Conservation (phyloP, 2,113 vertebrate genomes). For the Rhabdomys dilectus region DNA sequence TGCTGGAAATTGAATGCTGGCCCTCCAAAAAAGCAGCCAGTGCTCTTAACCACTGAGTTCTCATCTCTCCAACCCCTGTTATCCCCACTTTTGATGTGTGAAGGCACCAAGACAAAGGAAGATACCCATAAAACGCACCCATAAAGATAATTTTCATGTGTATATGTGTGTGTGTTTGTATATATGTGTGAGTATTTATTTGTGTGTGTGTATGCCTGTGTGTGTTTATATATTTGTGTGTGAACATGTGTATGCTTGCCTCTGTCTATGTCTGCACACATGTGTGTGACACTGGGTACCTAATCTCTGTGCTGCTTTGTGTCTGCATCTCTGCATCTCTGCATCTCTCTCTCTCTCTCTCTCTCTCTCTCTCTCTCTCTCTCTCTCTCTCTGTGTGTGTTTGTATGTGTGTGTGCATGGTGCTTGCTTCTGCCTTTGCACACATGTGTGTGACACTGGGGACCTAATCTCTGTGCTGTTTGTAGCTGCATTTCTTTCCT, state of each 20-base stretch:
- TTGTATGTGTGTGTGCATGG: not conserved
- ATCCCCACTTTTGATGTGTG: slow-evolving; percentile 26
- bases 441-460: too few species aligned
- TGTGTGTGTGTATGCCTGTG: not conserved
- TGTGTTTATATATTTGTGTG: not conserved
- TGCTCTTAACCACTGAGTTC: too few species aligned
- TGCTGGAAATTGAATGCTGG: too few species aligned
- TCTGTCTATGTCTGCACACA: not conserved
- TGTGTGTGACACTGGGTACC: not conserved
- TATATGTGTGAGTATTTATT: not conserved
- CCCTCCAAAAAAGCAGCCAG: too few species aligned
- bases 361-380: not conserved
- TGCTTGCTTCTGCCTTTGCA: not conserved
- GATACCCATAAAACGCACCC: not conserved
- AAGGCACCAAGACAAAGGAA: slow-evolving; percentile 34
- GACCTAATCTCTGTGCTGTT: not conserved
- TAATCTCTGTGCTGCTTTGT: not conserved
- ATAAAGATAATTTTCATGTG: not conserved
- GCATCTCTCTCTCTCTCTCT: not conserved
- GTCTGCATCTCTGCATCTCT: not conserved
- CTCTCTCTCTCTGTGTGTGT: not conserved
- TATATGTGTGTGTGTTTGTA: not conserved
- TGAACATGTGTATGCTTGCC: not conserved
- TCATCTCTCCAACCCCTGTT: not conserved
- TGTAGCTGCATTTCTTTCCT: not conserved